These are phyloP conservation scores for Sciaenops ocellatus DNA, from an alignment of 2,797 vertebrate genomes.

Conservation along the genomic window DNA sequence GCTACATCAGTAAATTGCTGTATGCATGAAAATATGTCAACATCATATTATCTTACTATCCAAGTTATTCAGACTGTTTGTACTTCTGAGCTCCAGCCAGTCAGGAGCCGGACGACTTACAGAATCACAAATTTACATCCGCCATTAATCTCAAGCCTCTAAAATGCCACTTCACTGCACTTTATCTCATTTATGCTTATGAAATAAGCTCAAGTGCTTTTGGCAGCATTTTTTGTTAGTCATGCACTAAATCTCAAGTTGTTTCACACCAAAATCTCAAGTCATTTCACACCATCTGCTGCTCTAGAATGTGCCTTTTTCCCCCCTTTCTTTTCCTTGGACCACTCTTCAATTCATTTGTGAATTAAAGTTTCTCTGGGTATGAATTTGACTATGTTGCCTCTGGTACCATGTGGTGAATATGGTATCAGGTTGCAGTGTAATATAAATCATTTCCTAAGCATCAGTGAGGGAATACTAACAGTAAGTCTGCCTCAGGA, in stretches of 20 bases:
- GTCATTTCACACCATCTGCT: slow-evolving; percentile 81
- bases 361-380: slow-evolving; percentile 56
- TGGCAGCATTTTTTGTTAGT: slow-evolving; percentile 76
- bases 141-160: slow-evolving; percentile 72
- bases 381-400: slow-evolving; percentile 54
- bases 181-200: slow-evolving; percentile 76
- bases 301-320: slow-evolving; percentile 58
- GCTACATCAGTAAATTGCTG: background rate
- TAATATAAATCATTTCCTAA: slow-evolving; percentile 46
- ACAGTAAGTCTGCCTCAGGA: slow-evolving; percentile 36
- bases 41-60: slow-evolving; percentile 34
- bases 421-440: slow-evolving; percentile 30
- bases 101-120: slow-evolving; percentile 58
- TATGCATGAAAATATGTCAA: slow-evolving; percentile 35
- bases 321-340: slow-evolving; percentile 42
- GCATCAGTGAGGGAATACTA: slow-evolving; percentile 37
- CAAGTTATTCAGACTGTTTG: slow-evolving; percentile 43
- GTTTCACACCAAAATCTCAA: slow-evolving; percentile 75
- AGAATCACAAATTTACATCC: slow-evolving; percentile 68
- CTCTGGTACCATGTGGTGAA: slow-evolving; percentile 47
- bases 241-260: slow-evolving; percentile 77
- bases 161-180: slow-evolving; percentile 75
- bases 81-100: slow-evolving; percentile 58
- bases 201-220: slow-evolving; percentile 74
- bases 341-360: slow-evolving; percentile 50